Evolutionary conservation across 2,888 invertebrate genomes (phyloP), one percentile per base, ranked within the genome.

Genomic region (Phalangium opilio): DNA sequence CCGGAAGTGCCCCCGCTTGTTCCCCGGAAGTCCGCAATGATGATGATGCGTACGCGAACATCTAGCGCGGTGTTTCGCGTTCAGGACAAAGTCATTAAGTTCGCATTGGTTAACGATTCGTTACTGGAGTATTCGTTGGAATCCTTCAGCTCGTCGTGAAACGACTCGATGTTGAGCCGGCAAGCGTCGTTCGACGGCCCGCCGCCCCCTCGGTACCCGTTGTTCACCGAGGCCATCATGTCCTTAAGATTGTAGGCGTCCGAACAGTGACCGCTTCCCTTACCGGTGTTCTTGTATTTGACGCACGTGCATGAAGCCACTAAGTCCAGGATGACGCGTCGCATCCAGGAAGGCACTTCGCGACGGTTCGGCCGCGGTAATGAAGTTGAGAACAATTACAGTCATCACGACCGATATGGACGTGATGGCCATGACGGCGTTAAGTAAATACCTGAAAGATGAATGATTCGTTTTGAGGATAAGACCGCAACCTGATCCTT

Each of bases 371-470:
- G 5, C 71, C 71, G 43, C 73, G 63, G 60, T 74, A 73, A 56
- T 75, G 74, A 73, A 70, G 60, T 75, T 75, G 15, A 74, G 63
- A 3, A 74, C 74, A 50, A 71, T 65, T 43, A 72, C 71, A 2
- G 72, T 71, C 65, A 71, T 67, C 46, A 72, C 71, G 51, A 59
- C 72, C 3, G 72, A 72, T 48, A 73, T 66, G 27, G 72, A 71
- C n/a, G 73, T 73, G 60, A 74, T 66, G 21, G 69, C 68, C 74
- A 74, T 74, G 34, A 73, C 73, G 11, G 69, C 2, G 73, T 74
- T 54, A 74, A 60, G 60, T 74, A 74, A 45, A 74, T 71, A 52
- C 72, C 72, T 72, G 19, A 42, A 44, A 44, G 33, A 19, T 21
- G 12, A 27, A 46, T n/a, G 15, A 14, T n/a, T n/a, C 12, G 3